Conservation (phyloP, 2,113 vertebrate species). For the Progne subis region DNA sequence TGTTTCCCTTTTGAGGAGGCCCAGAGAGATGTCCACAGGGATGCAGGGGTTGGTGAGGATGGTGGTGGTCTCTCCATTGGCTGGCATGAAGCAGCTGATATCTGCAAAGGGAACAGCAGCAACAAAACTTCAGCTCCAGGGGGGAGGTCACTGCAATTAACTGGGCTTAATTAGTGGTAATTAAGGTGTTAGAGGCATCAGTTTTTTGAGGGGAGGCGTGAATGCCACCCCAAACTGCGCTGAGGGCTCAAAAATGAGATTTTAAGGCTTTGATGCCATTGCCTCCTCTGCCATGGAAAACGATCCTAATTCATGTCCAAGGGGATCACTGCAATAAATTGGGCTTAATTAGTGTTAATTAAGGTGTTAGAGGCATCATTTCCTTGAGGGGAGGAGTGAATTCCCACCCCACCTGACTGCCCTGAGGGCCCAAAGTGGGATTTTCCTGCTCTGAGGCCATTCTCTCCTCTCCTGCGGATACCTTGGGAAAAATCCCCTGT, state of each 20-base stretch:
- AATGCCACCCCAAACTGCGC: neutral
- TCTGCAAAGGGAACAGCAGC: slow-evolving; percentile 53
- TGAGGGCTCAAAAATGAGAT: neutral
- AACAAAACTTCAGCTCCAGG: neutral
- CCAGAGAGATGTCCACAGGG: slow-evolving; percentile 91
- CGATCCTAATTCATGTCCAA: neutral
- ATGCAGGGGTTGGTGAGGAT: slow-evolving; percentile 91
- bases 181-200: neutral
- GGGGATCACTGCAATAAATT: rapidly evolving
- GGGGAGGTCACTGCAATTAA: neutral
- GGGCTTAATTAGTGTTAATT: neutral
- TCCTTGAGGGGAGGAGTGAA: neutral
- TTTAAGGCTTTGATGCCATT: neutral
- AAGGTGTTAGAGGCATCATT: rapidly evolving
- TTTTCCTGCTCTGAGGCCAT: no score
- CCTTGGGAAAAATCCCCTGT: no score
- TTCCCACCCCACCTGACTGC: rapidly evolving
- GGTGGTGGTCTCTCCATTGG: slow-evolving; percentile 88
- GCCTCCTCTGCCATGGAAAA: neutral
- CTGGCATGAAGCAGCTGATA: slow-evolving; percentile 92
- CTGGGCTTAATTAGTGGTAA: neutral
- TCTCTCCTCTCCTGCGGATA: no score
- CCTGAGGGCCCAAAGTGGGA: neutral
- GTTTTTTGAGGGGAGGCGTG: neutral
- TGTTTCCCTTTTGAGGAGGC: slow-evolving; percentile 90